Percentiles rank a stretch among this genome's conserved stretches.
Evolutionary conservation across 2,888 invertebrate genomes (phyloP).

Genomic region (Cheilosia pagana): DNA sequence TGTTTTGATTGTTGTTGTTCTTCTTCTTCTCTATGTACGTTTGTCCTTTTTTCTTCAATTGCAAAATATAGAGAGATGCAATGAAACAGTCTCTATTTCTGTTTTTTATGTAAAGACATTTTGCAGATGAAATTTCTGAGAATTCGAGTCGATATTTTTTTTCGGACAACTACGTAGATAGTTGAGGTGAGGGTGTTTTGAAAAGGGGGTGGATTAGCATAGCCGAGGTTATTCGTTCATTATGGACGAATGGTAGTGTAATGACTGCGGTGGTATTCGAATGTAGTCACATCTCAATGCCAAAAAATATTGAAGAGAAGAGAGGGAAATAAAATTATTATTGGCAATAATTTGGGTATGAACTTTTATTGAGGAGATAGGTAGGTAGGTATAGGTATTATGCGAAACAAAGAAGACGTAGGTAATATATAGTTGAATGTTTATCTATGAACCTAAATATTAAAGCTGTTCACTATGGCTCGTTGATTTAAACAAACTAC

Average conservation of each 20-base stretch:
- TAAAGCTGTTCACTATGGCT: too few relatives aligned
- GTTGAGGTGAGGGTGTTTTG: conserved; percentile 5
- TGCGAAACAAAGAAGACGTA: not conserved
- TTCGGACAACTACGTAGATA: not conserved
- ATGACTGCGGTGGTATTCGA: conserved; percentile 40
- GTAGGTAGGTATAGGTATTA: too few relatives aligned
- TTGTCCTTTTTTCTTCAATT: conserved; percentile 8
- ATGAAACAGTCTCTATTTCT: conserved; percentile 23
- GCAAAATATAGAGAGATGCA: conserved; percentile 20
- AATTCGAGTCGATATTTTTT: conserved; percentile 64
- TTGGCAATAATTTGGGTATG: conserved; percentile 23
- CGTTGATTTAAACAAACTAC: too few relatives aligned
- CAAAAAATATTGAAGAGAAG: not conserved
- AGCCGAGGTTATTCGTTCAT: conserved; percentile 22
- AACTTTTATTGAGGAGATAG: not conserved
- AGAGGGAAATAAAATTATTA: conserved; percentile 18
- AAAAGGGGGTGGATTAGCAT: conserved; percentile 16
- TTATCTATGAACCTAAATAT: too few relatives aligned
- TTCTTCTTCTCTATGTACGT: not conserved
- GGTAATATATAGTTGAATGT: too few relatives aligned
- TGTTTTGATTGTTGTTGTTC: conserved; percentile 41
- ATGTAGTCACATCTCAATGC: conserved; percentile 10
- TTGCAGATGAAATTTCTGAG: conserved; percentile 71
- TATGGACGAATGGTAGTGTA: not conserved
- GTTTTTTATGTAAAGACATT: conserved; percentile 57